Evolutionary conservation across 2,888 invertebrate species (phyloP), one percentile per base, ranked within the genome.

Genomic region (Bellardia pandia): DNA sequence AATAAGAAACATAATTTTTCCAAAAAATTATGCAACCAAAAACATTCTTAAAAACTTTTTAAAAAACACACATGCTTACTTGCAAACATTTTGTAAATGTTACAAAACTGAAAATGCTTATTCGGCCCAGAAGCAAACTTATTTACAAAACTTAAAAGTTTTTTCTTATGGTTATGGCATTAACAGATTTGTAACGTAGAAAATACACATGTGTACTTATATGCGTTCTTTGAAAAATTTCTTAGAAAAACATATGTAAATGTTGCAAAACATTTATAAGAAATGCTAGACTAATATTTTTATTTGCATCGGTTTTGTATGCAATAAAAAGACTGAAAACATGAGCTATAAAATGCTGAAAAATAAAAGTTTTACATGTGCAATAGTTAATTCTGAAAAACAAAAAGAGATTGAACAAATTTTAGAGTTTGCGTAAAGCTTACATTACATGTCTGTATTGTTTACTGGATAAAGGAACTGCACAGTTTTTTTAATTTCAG

Each of bases 131-230:
- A 11, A 80, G 53, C 40, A 33, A 58, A 8, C 1, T 64, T 64
- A 40, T 48, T 45, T 23, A 60, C 2, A 14, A 42, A 78, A 51
- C 66, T 71, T 69, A 64, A 40, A 76, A 69, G 23, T 80, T 85
- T 71, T 37, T 30, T 51, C 30, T 76, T 77, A 62, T 68, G 81
- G 76, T 80, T 81, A 72, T 81, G 81, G 40, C 85, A 85, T 85
- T 81, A 71, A 42, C 30, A 81, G 72, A 77, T 81, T 83, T 64
- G 13, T 58, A 33, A 81, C 66, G 77, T 86, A 72, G 71, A 80
- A 71, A 60, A 53, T 40, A 53, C 16, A 13, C 16, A 5, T 30
- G 30, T 60, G 30, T 37, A 16, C 16, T 0, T 13, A 13, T 30
- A 33, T 62, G 37, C 33, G 16, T 51, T 37, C 14, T 58, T 16